Percentiles rank a stretch among this genome's conserved stretches.
phyloP scores from a whole-genome alignment of 2,888 invertebrate genomes.

The Morpho achilles region DNA sequence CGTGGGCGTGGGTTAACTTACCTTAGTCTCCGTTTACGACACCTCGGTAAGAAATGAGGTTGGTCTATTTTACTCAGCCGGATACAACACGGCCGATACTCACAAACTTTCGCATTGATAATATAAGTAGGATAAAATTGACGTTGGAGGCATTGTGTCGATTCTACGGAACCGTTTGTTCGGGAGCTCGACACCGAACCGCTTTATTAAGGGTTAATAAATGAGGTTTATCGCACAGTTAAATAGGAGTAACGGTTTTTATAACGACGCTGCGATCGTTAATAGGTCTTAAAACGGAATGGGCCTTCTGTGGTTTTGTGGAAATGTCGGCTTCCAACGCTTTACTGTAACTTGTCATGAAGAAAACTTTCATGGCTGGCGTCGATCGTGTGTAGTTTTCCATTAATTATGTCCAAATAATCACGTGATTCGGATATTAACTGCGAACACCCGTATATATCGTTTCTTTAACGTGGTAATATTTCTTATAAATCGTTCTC shows the following conservation, averaged over 20 bases:
- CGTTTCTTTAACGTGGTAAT: too few species aligned
- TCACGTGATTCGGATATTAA: constrained; percentile 4
- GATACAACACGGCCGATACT: too few species aligned
- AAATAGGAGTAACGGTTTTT: constrained; percentile 42
- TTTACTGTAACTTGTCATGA: constrained; percentile 5
- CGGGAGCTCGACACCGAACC: constrained; percentile 2
- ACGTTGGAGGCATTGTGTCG: too few species aligned
- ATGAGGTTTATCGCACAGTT: constrained; percentile 50
- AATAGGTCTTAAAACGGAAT: constrained; percentile 35
- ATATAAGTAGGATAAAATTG: too few species aligned
- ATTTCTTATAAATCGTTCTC: too few species aligned
- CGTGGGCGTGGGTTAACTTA: too few species aligned
- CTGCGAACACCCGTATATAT: too few species aligned
- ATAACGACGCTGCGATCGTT: constrained; percentile 29
- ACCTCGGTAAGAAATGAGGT: too few species aligned
- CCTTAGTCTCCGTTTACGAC: too few species aligned
- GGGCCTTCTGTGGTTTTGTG: constrained; percentile 22
- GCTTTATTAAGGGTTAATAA: constrained; percentile 30
- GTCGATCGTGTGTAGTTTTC: not conserved
- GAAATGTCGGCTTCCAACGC: constrained; percentile 9
- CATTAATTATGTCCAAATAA: not conserved
- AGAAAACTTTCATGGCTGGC: not conserved
- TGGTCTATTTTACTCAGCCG: too few species aligned
- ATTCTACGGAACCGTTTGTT: constrained; percentile 8
- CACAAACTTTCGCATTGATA: too few species aligned